Base-by-base conservation (phyloP, 2,797 vertebrate genomes). In the Hypotaenidia philippensis region DNA sequence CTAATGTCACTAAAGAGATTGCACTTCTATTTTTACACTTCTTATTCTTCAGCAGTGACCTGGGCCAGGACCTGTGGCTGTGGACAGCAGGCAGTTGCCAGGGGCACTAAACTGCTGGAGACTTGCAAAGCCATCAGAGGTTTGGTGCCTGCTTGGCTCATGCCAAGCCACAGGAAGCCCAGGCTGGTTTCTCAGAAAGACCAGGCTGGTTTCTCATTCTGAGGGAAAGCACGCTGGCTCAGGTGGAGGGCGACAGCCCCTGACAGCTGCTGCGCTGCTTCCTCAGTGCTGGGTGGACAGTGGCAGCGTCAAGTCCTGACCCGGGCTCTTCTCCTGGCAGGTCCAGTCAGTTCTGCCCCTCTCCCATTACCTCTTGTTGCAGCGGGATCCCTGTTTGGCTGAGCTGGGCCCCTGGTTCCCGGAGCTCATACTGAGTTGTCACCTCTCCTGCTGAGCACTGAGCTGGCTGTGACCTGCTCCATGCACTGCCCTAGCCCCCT, bases 371-470 rank as follows among this genome's bases (percentile, higher is more conserved):
- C 49, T 55, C 52, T 20, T 11, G 9, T 4, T 21, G 57, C 40
- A 14, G 31, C 16, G 31, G 50, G 40, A 52, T 27, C 59, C 63
- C 49, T 25, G 36, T 23, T 47, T 1, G 3, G 27, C 56, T 50
- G 65, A 32, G 49, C 6, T 29, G 38, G 23, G 21, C 26, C 17
- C 11, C n/a, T 49, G 3, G 2, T 32, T 90, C 38, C 44, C 0
- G 1, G 21, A 9, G 27, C 0, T 2, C 41, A 34, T 41, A 29
- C 9, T 10, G 61, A 31, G 44, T 6, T 57, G 75, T 53, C 66
- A 44, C 32, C 14, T 53, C 11, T 64, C 1, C 3, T 29, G 49
- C 17, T 0, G 4, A 52, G 56, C 23, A 9, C 52, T 1, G 3
- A 32, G 41, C 52, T 56, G 78, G 34, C 56, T 40, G 70, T 52